A percentile compares a stretch with the other conserved stretches of the same genome.
These are phyloP conservation scores for Dallia pectoralis DNA, from an alignment of 2,797 vertebrate species.

Conservation along the genomic window DNA sequence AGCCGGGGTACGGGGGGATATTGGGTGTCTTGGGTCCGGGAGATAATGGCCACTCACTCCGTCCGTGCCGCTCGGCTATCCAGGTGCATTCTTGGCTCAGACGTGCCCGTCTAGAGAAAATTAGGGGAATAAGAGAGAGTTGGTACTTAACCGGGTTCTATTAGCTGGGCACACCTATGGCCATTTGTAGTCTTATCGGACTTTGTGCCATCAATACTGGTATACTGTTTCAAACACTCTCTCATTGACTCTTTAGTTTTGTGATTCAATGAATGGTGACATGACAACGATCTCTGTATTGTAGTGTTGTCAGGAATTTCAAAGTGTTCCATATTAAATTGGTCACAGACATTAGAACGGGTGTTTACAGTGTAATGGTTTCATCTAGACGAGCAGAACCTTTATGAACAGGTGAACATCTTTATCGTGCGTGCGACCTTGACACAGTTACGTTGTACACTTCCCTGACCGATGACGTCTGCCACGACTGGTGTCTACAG, in stretches of 20 bases:
- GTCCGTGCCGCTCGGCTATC: conserved; percentile 62
- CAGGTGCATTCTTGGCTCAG: conserved; percentile 79
- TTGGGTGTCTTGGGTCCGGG: conserved; percentile 80
- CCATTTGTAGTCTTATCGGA: conserved; percentile 9
- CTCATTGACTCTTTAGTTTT: neutral
- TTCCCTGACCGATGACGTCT: too few relatives aligned
- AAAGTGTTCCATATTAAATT: neutral
- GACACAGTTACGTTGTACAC: too few relatives aligned
- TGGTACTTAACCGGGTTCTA: conserved; percentile 45
- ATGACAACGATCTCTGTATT: conserved; percentile 5
- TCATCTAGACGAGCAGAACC: too few relatives aligned
- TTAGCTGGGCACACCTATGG: conserved; percentile 56
- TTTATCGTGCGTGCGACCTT: too few relatives aligned
- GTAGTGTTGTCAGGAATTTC: neutral
- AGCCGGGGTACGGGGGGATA: conserved; percentile 71
- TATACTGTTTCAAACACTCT: neutral
- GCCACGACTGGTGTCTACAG: too few relatives aligned
- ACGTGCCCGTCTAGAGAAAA: conserved; percentile 68
- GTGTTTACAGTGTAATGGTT: too few relatives aligned
- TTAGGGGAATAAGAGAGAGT: conserved; percentile 39
- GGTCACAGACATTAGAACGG: too few relatives aligned
- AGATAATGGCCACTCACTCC: conserved; percentile 79
- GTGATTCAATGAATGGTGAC: neutral
- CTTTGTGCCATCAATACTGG: neutral
- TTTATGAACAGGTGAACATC: too few relatives aligned